phyloP scores from a whole-genome alignment of 2,797 vertebrate genomes.

The Spheniscus humboldti region DNA sequence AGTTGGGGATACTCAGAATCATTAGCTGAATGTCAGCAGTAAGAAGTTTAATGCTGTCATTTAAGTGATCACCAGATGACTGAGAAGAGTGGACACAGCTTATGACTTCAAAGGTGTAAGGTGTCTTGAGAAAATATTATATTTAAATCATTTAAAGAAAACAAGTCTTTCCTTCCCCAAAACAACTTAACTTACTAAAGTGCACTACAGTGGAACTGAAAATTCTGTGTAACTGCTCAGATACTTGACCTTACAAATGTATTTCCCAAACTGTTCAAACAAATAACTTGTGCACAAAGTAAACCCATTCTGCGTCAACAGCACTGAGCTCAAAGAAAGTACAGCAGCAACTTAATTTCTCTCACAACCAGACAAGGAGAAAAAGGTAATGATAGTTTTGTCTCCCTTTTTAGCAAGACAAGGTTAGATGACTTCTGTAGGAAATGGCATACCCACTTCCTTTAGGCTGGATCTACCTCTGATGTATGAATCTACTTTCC shows the following conservation, averaged over 20 bases:
- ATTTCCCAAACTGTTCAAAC: neutral
- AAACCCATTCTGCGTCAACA: neutral
- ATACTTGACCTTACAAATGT: fast-evolving
- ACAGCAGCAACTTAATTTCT: neutral
- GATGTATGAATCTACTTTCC: neutral
- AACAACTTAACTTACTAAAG: neutral
- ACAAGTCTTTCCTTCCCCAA: neutral
- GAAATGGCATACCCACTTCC: neutral
- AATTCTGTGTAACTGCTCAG: neutral
- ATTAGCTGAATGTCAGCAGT: neutral
- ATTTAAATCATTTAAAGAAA: neutral
- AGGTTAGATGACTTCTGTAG: neutral
- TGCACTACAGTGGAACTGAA: neutral
- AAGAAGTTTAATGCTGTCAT: neutral
- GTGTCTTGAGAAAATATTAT: neutral
- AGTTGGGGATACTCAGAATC: neutral
- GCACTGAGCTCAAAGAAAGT: neutral
- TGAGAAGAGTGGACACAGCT: neutral
- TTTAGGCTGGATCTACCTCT: neutral
- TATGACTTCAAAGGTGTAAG: neutral
- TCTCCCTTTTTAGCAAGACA: neutral
- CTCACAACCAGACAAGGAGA: neutral
- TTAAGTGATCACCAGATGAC: neutral
- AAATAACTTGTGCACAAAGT: neutral
- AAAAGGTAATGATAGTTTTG: neutral